These are phyloP conservation scores for Phthorimaea operculella DNA, from an alignment of 1,140 invertebrate species.

Conservation along the genomic window DNA sequence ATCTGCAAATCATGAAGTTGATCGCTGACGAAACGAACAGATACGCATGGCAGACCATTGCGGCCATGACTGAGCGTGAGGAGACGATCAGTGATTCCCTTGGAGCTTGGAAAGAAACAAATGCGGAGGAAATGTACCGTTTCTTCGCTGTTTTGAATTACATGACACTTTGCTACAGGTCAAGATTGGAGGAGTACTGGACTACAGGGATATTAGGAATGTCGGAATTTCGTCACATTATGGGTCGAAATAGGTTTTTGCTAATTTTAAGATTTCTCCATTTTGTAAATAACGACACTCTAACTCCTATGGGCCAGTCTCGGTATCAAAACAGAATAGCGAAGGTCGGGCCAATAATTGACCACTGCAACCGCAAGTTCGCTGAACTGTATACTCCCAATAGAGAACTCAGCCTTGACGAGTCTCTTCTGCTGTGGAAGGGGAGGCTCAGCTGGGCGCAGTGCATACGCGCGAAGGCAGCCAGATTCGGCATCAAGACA, in stretches of 20 bases:
- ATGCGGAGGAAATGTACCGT: conserved; percentile 16
- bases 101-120: conserved; percentile 15
- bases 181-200: conserved; percentile 19
- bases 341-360: conserved; percentile 20
- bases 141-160: conserved; percentile 20
- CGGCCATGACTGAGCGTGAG: conserved; percentile 5
- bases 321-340: conserved; percentile 13
- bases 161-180: conserved; percentile 16
- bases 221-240: conserved; percentile 14
- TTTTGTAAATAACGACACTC: conserved; percentile 13
- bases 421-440: conserved; percentile 20
- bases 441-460: conserved; percentile 14
- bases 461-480: conserved; percentile 15
- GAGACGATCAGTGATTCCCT: conserved; percentile 7
- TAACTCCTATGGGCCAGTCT: not conserved
- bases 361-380: conserved; percentile 21
- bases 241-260: conserved; percentile 14
- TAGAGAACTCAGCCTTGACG: conserved; percentile 18
- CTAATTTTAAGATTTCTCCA: conserved; percentile 17
- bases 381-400: conserved; percentile 8
- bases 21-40: conserved; percentile 22
- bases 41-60: conserved; percentile 22
- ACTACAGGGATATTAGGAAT: conserved; percentile 17
- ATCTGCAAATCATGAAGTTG: conserved; percentile 8
- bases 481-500: conserved; percentile 20